Evolutionary conservation across 1,140 invertebrate species (phyloP), one percentile per base, ranked within the genome.

Genomic region (Pogonomyrmex californicus): DNA sequence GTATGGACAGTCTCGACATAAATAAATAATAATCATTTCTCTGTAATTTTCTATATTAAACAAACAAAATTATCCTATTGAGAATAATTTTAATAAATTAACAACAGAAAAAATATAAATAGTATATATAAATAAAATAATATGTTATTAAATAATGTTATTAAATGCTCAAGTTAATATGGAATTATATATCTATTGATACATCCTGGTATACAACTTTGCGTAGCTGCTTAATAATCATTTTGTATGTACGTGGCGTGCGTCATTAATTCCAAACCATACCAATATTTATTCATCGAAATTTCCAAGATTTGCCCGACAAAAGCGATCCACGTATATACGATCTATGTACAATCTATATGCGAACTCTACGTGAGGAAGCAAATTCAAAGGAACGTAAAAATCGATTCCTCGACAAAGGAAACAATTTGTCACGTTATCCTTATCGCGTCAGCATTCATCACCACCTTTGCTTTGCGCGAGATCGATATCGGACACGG

Each of bases 351-450:
- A 14, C n/a, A 17, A 62, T 10, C 51, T 54, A 44, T 54, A 23
- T 54, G 14, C 51, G 14, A 33, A 17, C 68, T 33, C 30, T 17
- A 51, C 38, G 54, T 14, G 36, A 41, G 12, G 12, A 79, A 66
- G n/a, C 62, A 12, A 30, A 65, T 81, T 62, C 44, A 62, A 17
- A 41, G 14, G 12, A 41, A 54, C 33, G 30, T 41, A 23, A 62
- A 60, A 73, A 83, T 75, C 54, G 68, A 83, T 83, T 36, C 2
- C 4, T 12, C 6, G 30, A 60, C 41, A 60, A 75, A 75, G 47
- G 41, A 47, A 60, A 73, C 30, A 58, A 73, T 58, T 71, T 71
- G 51, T 71, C 51, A 71, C 41, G 66, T 73, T 60, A 82, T 82
- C 65, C 41, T 68, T 66, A 81, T 68, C 63, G 63, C 78, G 17